Evolutionary conservation across 2,113 vertebrate species (phyloP).

Genomic region (Malurus melanocephalus): DNA sequence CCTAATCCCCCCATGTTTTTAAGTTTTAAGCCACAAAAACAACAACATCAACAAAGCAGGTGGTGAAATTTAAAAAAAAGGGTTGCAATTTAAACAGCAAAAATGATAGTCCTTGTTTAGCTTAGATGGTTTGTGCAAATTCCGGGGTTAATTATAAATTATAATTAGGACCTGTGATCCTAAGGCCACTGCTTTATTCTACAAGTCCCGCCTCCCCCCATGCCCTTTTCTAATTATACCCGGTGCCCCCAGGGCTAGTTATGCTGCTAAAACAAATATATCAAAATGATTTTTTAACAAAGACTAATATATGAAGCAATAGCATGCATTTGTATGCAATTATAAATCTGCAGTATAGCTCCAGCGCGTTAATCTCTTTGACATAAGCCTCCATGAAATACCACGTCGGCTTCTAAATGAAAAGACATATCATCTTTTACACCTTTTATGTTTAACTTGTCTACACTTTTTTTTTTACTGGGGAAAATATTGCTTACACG

Average conservation of each 20-base stretch:
- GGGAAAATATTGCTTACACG: constrained; percentile 56
- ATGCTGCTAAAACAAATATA: constrained; percentile 81
- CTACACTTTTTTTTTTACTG: constrained; percentile 46
- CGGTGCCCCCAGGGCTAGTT: constrained; percentile 64
- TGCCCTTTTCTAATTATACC: constrained; percentile 77
- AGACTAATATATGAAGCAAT: constrained; percentile 66
- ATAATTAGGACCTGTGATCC: constrained; percentile 71
- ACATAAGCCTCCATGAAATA: constrained; percentile 49
- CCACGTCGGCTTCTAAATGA: not conserved
- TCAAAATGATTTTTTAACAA: constrained; percentile 74
- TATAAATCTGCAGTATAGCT: constrained; percentile 35
- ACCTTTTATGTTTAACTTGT: constrained; percentile 64
- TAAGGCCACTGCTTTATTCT: constrained; percentile 71
- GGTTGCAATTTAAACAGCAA: constrained; percentile 36
- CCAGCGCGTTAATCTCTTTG: constrained; percentile 57
- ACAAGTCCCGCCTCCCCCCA: constrained; percentile 56
- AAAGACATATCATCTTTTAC: constrained; percentile 57
- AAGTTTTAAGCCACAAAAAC: constrained; percentile 45
- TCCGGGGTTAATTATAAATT: constrained; percentile 71
- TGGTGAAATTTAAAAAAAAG: constrained; percentile 38
- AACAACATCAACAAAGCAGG: constrained; percentile 53
- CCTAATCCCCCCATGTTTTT: constrained; percentile 54
- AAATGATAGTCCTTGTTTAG: constrained; percentile 50
- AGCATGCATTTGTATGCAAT: constrained; percentile 59
- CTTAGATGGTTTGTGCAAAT: constrained; percentile 58